Percentiles rank a stretch among this genome's conserved stretches.
Conservation (phyloP, 2,797 vertebrate genomes). For the Furcifer pardalis region DNA sequence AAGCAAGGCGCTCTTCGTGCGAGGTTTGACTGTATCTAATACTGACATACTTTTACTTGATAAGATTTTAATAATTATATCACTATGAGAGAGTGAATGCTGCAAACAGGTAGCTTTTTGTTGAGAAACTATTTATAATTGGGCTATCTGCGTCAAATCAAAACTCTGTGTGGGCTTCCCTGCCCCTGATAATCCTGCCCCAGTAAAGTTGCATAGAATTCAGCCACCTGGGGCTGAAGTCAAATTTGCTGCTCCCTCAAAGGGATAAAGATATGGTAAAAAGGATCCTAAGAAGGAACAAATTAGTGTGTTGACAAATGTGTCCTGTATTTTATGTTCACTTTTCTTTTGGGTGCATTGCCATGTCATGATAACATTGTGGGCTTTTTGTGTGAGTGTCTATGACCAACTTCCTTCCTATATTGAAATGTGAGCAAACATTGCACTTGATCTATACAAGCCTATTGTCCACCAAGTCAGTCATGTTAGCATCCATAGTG, state of each 20-base stretch:
- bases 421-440: background rate
- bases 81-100: conserved; percentile 3
- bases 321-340: background rate
- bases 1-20: too few relatives aligned
- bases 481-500: background rate
- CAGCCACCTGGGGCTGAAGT: too few relatives aligned
- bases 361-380: background rate
- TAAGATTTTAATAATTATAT: background rate
- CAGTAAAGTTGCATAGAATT: too few relatives aligned
- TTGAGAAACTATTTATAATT: too few relatives aligned
- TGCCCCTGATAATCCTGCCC: too few relatives aligned
- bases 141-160: too few relatives aligned
- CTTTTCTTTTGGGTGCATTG: too few relatives aligned
- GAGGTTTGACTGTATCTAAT: too few relatives aligned
- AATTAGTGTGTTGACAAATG: background rate
- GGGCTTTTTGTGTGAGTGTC: background rate
- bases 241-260: background rate
- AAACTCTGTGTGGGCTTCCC: too few relatives aligned
- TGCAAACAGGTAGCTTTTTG: too few relatives aligned
- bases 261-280: background rate
- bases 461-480: background rate
- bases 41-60: background rate
- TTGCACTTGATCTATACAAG: background rate
- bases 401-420: background rate
- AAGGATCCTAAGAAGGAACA: background rate